Evolutionary conservation across 2,888 invertebrate genomes (phyloP).

Genomic region (Parasteatoda lunata): DNA sequence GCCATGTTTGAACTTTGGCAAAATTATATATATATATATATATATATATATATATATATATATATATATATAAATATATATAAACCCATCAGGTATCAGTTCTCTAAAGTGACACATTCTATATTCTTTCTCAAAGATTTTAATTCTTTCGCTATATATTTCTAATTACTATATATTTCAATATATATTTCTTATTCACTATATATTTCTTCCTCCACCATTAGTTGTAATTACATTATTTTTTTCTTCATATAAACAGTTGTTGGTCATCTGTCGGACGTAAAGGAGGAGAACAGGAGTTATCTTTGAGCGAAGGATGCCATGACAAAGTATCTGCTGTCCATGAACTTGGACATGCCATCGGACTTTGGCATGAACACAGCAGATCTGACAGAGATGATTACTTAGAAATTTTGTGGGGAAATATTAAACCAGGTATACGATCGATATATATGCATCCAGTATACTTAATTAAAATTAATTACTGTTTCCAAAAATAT

Average conservation of each 20-base stretch:
- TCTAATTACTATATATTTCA: too few species aligned
- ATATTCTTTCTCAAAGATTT: too few species aligned
- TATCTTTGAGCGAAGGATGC: slow-evolving; percentile 73
- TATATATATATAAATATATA: too few species aligned
- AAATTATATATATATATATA: too few species aligned
- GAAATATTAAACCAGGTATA: slow-evolving; percentile 66
- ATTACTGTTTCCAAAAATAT: too few species aligned
- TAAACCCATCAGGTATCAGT: too few species aligned
- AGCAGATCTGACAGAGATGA: slow-evolving; percentile 73
- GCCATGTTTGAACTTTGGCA: too few species aligned
- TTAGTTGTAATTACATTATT: neutral
- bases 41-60: too few species aligned
- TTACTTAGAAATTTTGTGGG: slow-evolving; percentile 71
- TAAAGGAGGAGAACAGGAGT: slow-evolving; percentile 73
- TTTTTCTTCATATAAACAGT: slow-evolving; percentile 12
- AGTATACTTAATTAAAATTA: neutral
- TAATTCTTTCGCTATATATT: too few species aligned
- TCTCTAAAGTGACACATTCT: too few species aligned
- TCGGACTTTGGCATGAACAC: slow-evolving; percentile 74
- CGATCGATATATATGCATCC: neutral
- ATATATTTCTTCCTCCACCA: too few species aligned
- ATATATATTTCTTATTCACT: too few species aligned
- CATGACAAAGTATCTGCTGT: slow-evolving; percentile 73
- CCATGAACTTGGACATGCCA: slow-evolving; percentile 73
- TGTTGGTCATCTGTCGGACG: slow-evolving; percentile 65